phyloP scores from a whole-genome alignment of 92 coral and sea anemone genomes.

The Micromussa lordhowensis region DNA sequence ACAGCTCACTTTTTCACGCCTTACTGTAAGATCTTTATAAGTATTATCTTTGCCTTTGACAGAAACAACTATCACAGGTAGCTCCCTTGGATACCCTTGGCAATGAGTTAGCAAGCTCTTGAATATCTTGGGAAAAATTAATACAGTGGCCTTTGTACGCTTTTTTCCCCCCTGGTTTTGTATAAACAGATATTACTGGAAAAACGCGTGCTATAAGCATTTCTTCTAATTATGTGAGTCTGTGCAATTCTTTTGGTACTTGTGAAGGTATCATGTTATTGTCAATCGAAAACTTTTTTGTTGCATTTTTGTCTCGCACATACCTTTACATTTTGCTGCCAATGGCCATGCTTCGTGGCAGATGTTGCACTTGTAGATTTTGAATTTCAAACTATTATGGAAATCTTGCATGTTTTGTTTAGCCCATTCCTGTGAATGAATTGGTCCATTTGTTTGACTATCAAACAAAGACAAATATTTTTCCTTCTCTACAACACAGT shows the following conservation, averaged over 20 bases:
- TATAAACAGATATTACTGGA: background rate
- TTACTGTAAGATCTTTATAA: slow-evolving; percentile 46
- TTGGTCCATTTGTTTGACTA: slow-evolving; percentile 54
- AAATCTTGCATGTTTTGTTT: slow-evolving; percentile 57
- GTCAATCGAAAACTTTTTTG: slow-evolving; percentile 22
- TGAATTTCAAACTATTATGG: slow-evolving; percentile 53
- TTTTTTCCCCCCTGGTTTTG: slow-evolving; percentile 52
- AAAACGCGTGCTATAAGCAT: slow-evolving; percentile 13
- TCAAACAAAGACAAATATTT: slow-evolving; percentile 53
- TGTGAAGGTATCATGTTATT: slow-evolving; percentile 7
- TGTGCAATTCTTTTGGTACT: slow-evolving; percentile 18
- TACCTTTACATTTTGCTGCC: slow-evolving; percentile 4
- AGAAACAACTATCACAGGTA: slow-evolving; percentile 47
- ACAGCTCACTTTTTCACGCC: slow-evolving; percentile 47
- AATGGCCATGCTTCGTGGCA: slow-evolving; percentile 51
- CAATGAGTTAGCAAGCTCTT: slow-evolving; percentile 53
- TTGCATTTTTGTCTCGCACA: slow-evolving; percentile 33
- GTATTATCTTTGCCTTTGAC: slow-evolving; percentile 65
- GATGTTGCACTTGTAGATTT: slow-evolving; percentile 17
- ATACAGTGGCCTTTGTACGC: slow-evolving; percentile 72
- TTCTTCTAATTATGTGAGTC: slow-evolving; percentile 14
- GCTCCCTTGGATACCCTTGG: slow-evolving; percentile 54
- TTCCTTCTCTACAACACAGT: slow-evolving; percentile 38
- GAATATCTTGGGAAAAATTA: slow-evolving; percentile 61
- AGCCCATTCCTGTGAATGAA: slow-evolving; percentile 55